Evolutionary conservation across 1,140 invertebrate genomes (phyloP).

Genomic region (Mamestra configurata): DNA sequence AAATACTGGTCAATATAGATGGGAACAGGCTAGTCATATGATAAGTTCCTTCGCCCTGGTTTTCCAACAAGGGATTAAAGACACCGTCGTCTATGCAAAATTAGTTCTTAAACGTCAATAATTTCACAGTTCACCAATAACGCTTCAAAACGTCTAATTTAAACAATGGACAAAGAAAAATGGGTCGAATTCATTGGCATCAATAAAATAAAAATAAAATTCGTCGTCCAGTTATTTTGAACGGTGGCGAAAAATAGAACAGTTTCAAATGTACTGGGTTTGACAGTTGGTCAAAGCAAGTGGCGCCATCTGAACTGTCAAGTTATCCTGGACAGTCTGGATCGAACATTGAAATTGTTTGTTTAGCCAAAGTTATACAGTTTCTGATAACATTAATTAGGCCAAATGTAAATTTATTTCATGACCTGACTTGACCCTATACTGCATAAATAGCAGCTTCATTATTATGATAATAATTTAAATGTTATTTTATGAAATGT

Average conservation of each 20-base stretch:
- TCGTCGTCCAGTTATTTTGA: background rate
- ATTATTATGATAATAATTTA: background rate
- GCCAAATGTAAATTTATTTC: conserved; percentile 6
- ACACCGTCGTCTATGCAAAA: no score
- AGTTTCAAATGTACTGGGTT: background rate
- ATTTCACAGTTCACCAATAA: background rate
- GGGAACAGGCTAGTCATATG: no score
- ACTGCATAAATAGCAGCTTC: background rate
- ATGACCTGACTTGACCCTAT: background rate
- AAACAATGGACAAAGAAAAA: background rate
- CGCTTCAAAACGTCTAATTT: background rate
- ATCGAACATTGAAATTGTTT: background rate
- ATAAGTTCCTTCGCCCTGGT: no score
- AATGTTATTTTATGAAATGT: background rate
- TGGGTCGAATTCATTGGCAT: conserved; percentile 17
- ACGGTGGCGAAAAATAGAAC: background rate
- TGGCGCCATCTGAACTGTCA: background rate
- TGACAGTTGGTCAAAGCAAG: background rate
- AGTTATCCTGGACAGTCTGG: background rate
- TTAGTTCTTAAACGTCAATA: no score
- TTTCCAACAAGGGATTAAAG: no score
- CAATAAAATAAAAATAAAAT: conserved; percentile 7
- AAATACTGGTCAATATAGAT: no score
- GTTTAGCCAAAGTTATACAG: background rate
- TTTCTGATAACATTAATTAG: conserved; percentile 13